Conservation (phyloP, 2,113 vertebrate species). For the Myiagra hebetior region DNA sequence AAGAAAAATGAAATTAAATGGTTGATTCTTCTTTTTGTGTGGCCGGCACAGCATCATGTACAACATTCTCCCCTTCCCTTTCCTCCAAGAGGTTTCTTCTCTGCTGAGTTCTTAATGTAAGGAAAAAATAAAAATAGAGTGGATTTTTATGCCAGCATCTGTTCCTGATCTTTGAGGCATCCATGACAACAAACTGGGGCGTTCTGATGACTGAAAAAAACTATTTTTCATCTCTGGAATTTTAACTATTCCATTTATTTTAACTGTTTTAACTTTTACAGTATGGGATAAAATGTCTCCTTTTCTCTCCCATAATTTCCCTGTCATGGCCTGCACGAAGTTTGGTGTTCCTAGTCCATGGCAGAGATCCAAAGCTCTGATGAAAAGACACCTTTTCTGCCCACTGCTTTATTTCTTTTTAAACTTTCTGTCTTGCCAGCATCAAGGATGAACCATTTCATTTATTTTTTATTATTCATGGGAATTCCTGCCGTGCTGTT, state of each 20-base stretch:
- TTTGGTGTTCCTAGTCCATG: neutral
- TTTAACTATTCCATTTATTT: neutral
- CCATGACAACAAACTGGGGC: neutral
- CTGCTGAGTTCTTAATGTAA: neutral
- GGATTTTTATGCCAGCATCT: neutral
- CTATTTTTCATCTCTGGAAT: neutral
- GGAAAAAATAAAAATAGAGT: neutral
- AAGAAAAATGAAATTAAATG: neutral
- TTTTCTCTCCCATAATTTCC: neutral
- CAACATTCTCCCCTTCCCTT: neutral
- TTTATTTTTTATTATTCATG: neutral
- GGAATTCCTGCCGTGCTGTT: rapidly evolving
- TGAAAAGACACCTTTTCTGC: neutral
- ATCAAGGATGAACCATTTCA: neutral
- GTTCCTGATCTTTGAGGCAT: neutral
- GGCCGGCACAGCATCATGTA: neutral
- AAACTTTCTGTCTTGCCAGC: neutral
- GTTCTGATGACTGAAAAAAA: neutral
- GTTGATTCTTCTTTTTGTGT: neutral
- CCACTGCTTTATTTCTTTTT: neutral
- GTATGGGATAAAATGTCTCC: neutral
- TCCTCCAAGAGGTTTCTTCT: neutral
- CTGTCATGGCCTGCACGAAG: neutral
- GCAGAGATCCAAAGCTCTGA: neutral
- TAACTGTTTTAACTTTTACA: neutral